phyloP scores from a whole-genome alignment of 2,797 vertebrate species.

The Sebastes steindachneri region DNA sequence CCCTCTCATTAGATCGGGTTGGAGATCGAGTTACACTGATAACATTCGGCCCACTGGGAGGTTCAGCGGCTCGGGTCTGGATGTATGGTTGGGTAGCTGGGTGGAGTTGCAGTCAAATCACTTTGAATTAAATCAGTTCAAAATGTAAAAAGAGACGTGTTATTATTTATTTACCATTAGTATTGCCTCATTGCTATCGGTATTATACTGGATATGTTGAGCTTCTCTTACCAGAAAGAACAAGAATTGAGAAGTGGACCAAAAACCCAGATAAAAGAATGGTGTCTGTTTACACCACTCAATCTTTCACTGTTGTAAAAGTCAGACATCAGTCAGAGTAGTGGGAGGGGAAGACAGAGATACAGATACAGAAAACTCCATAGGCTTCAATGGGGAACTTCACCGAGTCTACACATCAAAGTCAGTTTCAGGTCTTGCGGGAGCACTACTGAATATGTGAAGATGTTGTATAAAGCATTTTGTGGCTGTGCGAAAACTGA shows the following conservation, averaged over 20 bases:
- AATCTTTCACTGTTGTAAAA: background rate
- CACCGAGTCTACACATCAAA: no score
- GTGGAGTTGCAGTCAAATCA: conserved; percentile 8
- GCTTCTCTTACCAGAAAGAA: background rate
- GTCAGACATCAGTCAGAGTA: background rate
- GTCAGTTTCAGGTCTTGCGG: no score
- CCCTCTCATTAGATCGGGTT: conserved; percentile 55
- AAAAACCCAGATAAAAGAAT: background rate
- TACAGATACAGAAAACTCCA: background rate
- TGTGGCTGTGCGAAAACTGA: no score
- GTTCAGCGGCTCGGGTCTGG: background rate
- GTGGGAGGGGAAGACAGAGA: background rate
- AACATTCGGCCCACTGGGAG: conserved; percentile 48
- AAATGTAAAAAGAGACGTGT: background rate
- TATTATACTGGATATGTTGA: background rate
- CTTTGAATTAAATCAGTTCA: conserved; percentile 5
- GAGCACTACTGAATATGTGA: background rate
- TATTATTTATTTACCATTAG: background rate
- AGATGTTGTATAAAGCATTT: background rate
- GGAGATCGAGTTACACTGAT: conserved; percentile 65
- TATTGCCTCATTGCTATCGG: background rate
- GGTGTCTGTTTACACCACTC: background rate
- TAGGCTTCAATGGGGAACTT: no score
- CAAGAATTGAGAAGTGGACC: background rate
- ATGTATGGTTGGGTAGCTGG: background rate